phyloP scores from a whole-genome alignment of 2,113 vertebrate species.

The Otocyon megalotis region DNA sequence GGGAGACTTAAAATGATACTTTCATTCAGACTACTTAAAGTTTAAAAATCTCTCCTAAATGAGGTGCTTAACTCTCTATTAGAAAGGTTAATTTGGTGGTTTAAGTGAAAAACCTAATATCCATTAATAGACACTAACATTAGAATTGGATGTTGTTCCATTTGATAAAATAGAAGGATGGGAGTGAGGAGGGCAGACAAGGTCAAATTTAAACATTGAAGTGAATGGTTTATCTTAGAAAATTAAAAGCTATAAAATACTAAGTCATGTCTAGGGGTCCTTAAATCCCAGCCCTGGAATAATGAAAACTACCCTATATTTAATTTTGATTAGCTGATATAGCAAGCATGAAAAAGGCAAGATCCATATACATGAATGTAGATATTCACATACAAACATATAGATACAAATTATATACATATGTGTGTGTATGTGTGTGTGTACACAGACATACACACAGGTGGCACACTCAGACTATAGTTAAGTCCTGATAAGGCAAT shows the following conservation, averaged over 20 bases:
- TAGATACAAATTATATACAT: background rate
- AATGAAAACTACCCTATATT: slow-evolving; percentile 8
- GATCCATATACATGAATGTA: background rate
- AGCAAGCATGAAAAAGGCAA: background rate
- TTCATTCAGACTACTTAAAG: slow-evolving; percentile 39
- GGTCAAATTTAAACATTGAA: slow-evolving; percentile 8
- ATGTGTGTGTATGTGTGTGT: background rate
- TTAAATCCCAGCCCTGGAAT: slow-evolving; percentile 6
- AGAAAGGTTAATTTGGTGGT: slow-evolving; percentile 26
- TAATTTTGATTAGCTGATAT: slow-evolving; percentile 7
- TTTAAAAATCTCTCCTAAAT: slow-evolving; percentile 4
- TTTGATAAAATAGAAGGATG: background rate
- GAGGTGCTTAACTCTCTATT: background rate
- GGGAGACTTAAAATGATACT: slow-evolving; percentile 33
- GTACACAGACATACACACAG: background rate
- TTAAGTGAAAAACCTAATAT: slow-evolving; percentile 52
- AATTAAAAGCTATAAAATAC: slow-evolving; percentile 33
- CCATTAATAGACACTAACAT: background rate
- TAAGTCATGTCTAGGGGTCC: background rate
- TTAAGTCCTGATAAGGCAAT: background rate
- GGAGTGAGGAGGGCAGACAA: background rate
- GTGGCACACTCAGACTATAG: background rate
- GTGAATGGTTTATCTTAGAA: background rate
- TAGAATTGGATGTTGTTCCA: background rate
- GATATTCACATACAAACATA: background rate